Evolutionary conservation across 2,797 vertebrate genomes (phyloP).

Genomic region (Trachurus trachurus): DNA sequence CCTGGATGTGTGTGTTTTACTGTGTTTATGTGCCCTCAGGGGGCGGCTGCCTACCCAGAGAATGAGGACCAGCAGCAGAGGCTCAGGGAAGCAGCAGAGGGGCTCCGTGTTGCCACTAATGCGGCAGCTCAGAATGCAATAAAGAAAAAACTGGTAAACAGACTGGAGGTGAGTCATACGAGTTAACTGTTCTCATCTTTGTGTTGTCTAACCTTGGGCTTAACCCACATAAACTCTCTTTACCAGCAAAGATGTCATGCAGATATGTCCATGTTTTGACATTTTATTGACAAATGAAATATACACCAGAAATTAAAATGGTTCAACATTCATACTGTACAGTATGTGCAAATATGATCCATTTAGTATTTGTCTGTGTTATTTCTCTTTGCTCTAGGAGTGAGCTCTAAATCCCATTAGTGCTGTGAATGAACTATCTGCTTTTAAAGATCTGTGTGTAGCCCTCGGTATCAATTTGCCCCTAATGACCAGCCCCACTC

Average conservation of each 20-base stretch:
- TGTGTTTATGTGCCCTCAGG: constrained; percentile 81
- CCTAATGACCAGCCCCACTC: constrained; percentile 68
- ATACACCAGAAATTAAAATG: constrained; percentile 14
- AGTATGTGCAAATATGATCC: constrained; percentile 32
- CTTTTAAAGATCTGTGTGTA: constrained; percentile 72
- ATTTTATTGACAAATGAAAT: background rate
- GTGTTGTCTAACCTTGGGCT: constrained; percentile 16
- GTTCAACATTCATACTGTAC: background rate
- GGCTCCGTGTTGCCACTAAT: constrained; percentile 96
- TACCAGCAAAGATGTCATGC: background rate
- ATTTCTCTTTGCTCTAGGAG: constrained; percentile 42
- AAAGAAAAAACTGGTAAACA: constrained; percentile 98
- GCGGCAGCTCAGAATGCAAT: constrained; percentile 99
- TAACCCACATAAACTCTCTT: constrained; percentile 10
- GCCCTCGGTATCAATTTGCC: constrained; percentile 68
- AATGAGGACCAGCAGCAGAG: constrained; percentile 98
- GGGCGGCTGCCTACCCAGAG: constrained; percentile 97
- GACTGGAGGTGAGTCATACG: constrained; percentile 91
- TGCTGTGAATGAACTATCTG: constrained; percentile 63
- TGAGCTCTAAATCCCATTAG: constrained; percentile 66
- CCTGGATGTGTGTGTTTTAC: constrained; percentile 18
- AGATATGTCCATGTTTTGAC: constrained; percentile 1
- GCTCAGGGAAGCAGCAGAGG: constrained; percentile 96
- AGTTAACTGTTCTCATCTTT: constrained; percentile 15
- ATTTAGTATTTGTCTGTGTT: constrained; percentile 49